A percentile compares a stretch with the other conserved stretches of the same genome.
These are phyloP conservation scores for Lacerta bilineata DNA, from an alignment of 2,797 vertebrate species.

Conservation along the genomic window DNA sequence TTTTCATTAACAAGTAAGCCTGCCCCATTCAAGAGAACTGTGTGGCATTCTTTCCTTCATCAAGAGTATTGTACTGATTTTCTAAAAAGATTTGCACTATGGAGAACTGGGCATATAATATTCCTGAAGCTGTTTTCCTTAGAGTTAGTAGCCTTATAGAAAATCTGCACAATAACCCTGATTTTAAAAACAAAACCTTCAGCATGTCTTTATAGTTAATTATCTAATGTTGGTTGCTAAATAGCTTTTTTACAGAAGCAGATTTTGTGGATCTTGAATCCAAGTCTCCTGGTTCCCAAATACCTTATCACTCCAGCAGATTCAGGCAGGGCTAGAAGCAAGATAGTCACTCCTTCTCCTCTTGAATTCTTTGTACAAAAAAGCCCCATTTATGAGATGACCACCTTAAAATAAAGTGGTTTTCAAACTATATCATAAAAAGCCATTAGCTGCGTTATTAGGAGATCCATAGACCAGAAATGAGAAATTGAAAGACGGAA, in stretches of 20 bases:
- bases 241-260: constrained; percentile 1
- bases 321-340: background rate
- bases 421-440: constrained; percentile 36
- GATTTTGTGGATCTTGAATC: background rate
- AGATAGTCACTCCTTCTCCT: background rate
- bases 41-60: background rate
- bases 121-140: background rate
- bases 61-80: constrained; percentile 6
- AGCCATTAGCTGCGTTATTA: constrained; percentile 20
- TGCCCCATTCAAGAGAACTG: background rate
- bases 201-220: background rate
- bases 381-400: background rate
- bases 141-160: background rate
- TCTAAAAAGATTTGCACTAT: constrained; percentile 6
- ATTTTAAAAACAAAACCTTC: background rate
- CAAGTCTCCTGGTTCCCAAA: background rate
- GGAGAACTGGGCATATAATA: background rate
- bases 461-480: constrained; percentile 15
- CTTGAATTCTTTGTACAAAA: background rate
- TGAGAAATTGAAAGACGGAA: constrained; percentile 25
- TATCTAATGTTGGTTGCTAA: background rate
- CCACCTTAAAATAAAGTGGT: constrained; percentile 17
- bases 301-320: background rate
- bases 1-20: background rate
- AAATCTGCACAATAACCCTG: constrained; percentile 11